Base-by-base conservation (phyloP, 2,113 vertebrate genomes). In the Fukomys damarensis region DNA sequence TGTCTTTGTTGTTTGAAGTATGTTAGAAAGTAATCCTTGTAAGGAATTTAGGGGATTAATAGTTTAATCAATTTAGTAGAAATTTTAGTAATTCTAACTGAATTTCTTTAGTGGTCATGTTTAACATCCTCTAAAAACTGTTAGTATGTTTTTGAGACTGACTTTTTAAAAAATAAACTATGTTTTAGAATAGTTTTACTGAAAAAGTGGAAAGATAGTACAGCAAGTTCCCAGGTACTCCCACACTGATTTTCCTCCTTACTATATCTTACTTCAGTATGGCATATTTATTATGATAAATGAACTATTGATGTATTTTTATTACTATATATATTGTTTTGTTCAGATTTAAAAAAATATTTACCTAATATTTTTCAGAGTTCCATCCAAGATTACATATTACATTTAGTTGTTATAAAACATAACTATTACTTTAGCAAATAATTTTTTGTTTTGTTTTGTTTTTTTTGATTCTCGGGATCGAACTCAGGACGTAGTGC, bases 21-120 rank as follows among this genome's bases (percentile, higher is more conserved):
- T 30, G 19, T 85, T 97, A 77, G 77, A 72, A 96, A 80, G 56
- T 74, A 54, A 93, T 28, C 46, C 70, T 46, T 92, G n/a, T 76
- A 76, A 66, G n/a, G 66, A 38, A 91, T 94, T 94, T 79, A 30
- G 0, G 41, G 46, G 52, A 63, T 70, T 91, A 8, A 72, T 94
- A 35, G 24, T 59, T 66, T 93, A 89, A 38, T 95, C 96, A 79
- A 38, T 28, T 96, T 84, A 94, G 70, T 65, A 86, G 83, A 97
- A 93, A 26, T 68, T 82, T 97, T 97, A 91, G 13, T 54, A 88
- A 65, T 0, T 2, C 66, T 59, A 58, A 66, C 7, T 84, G n/a
- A 80, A 9, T 96, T 79, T 91, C 92, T 72, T 20, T 94, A 93
- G 32, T 85, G 68, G n/a, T 84, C 77, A 54, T 91, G 3, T 80